These are phyloP conservation scores for Asteroscopus sphinx DNA, from an alignment of 2,888 invertebrate genomes.

Conservation along the genomic window DNA sequence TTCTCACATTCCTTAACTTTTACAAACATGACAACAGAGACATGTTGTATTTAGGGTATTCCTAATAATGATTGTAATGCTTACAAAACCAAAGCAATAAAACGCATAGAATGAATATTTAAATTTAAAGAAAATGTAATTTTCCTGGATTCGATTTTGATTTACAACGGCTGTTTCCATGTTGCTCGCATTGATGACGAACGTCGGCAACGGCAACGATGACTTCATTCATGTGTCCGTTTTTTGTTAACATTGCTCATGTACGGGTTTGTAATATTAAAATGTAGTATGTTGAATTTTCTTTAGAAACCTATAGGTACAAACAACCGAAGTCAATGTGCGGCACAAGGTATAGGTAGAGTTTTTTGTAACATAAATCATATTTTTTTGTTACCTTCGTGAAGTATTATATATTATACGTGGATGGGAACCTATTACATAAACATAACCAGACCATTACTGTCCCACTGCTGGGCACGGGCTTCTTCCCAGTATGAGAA, in stretches of 20 bases:
- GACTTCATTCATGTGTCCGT: constrained; percentile 61
- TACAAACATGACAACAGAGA: too few species aligned
- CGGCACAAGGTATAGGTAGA: not conserved
- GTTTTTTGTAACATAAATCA: not conserved
- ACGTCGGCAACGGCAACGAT: constrained; percentile 45
- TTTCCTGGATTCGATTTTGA: constrained; percentile 19
- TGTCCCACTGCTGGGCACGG: too few species aligned
- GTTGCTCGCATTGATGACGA: constrained; percentile 54
- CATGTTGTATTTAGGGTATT: too few species aligned
- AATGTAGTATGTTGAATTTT: constrained; percentile 16
- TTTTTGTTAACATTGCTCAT: constrained; percentile 55
- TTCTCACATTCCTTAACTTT: too few species aligned
- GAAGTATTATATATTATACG: too few species aligned
- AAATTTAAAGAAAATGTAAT: constrained; percentile 2
- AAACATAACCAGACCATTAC: too few species aligned
- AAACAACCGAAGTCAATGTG: not conserved
- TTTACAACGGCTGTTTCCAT: constrained; percentile 37
- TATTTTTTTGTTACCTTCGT: not conserved
- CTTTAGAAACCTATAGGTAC: constrained; percentile 4
- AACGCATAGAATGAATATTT: too few species aligned
- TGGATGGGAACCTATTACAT: too few species aligned
- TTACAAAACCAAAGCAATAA: too few species aligned
- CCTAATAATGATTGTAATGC: too few species aligned
- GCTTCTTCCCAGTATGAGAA: too few species aligned
- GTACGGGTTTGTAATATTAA: constrained; percentile 43